Conservation (phyloP, 2,797 vertebrate genomes). For the Sphaeramia orbicularis region DNA sequence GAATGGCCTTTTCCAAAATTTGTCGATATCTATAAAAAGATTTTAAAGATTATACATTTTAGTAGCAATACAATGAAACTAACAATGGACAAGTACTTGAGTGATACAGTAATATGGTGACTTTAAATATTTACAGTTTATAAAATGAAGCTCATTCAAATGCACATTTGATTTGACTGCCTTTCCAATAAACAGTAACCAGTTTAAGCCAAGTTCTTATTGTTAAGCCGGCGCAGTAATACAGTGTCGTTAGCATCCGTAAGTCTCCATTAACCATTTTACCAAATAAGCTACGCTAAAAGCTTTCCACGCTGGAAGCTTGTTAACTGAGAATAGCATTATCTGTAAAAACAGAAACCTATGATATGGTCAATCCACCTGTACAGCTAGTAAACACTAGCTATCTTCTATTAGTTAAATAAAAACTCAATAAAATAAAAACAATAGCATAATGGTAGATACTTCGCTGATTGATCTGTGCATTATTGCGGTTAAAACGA, state of each 20-base stretch:
- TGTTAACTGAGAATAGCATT: too few species aligned
- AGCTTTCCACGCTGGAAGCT: background rate
- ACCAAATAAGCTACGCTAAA: too few species aligned
- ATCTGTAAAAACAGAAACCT: background rate
- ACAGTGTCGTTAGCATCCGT: background rate
- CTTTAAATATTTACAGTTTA: too few species aligned
- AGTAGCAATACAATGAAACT: too few species aligned
- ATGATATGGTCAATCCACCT: background rate
- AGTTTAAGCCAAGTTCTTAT: too few species aligned
- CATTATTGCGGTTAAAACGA: rapidly evolving
- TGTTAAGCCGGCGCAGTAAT: background rate
- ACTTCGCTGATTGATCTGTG: background rate
- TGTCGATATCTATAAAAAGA: conserved; percentile 91
- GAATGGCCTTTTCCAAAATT: conserved; percentile 96
- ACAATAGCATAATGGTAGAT: too few species aligned
- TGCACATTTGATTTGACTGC: background rate
- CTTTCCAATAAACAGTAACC: background rate
- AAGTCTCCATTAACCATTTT: background rate
- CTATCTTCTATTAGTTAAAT: background rate
- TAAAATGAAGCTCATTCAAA: too few species aligned
- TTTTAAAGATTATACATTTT: conserved; percentile 1
- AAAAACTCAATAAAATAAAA: background rate
- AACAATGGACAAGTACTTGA: too few species aligned
- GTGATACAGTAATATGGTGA: too few species aligned
- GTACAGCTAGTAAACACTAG: conserved; percentile 19